Evolutionary conservation across 2,888 invertebrate genomes (phyloP), one percentile per base, ranked within the genome.

Genomic region (Drosophila mercatorum): DNA sequence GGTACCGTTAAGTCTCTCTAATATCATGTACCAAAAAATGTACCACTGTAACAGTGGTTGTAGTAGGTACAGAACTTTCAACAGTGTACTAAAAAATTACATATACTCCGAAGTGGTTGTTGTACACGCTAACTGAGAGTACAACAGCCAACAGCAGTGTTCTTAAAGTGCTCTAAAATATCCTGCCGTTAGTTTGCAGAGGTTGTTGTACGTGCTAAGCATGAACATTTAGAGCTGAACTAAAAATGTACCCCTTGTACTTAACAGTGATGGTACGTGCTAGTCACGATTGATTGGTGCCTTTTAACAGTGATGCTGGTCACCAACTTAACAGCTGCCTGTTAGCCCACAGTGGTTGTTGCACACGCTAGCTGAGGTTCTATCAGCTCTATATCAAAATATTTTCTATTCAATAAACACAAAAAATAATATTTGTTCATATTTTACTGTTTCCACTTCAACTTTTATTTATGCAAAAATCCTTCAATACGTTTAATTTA

Each of bases 401-500:
- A 34, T 34, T 34, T 28, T 28, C 28, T 2, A 28, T 28, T 34
- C 5, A 34, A 34, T 31, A 31, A 5, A 31, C 4, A 4, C 0
- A 34, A 34, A 34, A 7, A 34, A 34, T 6, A 2, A 34, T 7
- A 7, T 7, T 34, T 7, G 5, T 34, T 7, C 6, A 34, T 34
- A 34, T 34, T 8, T 12, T 3, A 66, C 49, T 72, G 64, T 52
- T 64, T 67, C 77, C 78, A 72, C 70, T 84, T 84, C 87, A 85
- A 87, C 81, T 83, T 73, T 83, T 87, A 89, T 85, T 84, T 63
- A 83, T 89, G 89, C 81, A 85, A 83, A 78, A 80, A 70, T 84
- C 68, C 49, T 72, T 83, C 75, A 68, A 72, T 75, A 63, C 61
- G 68, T 84, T 83, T 68, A 72, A 88, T 68, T 73, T 83, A 84